phyloP scores from a whole-genome alignment of 2,113 vertebrate genomes.

The Megalops atlanticus region DNA sequence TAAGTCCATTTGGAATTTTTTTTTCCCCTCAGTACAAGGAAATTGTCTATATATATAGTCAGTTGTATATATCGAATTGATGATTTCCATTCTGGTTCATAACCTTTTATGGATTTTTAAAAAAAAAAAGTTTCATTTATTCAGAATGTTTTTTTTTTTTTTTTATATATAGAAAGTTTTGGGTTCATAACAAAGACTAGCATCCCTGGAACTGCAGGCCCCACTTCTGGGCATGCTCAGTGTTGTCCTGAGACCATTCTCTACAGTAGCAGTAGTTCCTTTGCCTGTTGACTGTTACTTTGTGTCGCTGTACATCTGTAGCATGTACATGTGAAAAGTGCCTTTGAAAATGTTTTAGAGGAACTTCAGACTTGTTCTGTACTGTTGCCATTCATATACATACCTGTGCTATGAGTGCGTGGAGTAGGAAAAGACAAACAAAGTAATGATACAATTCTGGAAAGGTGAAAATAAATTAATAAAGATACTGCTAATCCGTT shows the following conservation, averaged over 20 bases:
- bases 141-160: background rate
- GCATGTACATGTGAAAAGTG: constrained; percentile 97
- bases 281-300: constrained; percentile 81
- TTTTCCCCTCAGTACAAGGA: background rate
- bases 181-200: too few species aligned
- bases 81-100: constrained; percentile 9
- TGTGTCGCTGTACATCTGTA: constrained; percentile 87
- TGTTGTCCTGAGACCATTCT: constrained; percentile 69
- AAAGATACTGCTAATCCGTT: constrained; percentile 83
- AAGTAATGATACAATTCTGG: constrained; percentile 66
- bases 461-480: constrained; percentile 66
- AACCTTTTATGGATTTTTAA: constrained; percentile 7
- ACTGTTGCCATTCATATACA: constrained; percentile 70
- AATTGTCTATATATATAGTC: background rate
- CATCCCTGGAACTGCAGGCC: too few species aligned
- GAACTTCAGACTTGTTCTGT: constrained; percentile 81
- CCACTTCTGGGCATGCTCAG: constrained; percentile 47
- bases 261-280: constrained; percentile 75
- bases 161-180: too few species aligned
- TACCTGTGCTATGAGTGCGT: constrained; percentile 53
- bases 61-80: background rate
- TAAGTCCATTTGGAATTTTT: background rate
- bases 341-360: constrained; percentile 92
- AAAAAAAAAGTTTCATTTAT: background rate
- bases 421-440: constrained; percentile 42